These are phyloP conservation scores for Sepiola atlantica DNA, from an alignment of 2,888 invertebrate species.

Conservation along the genomic window DNA sequence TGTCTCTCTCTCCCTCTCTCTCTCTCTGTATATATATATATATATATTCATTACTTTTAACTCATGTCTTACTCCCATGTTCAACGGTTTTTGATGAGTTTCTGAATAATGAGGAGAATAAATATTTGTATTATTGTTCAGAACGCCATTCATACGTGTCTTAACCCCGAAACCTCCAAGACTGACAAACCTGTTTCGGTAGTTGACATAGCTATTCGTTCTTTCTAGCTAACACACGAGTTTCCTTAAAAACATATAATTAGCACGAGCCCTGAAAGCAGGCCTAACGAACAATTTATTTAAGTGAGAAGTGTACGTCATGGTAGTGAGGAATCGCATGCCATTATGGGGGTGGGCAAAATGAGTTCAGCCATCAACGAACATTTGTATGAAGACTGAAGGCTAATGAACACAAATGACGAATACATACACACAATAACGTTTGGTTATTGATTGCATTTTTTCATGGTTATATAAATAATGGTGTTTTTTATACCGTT, in stretches of 20 bases:
- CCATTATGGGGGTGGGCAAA: not conserved
- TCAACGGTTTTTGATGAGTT: not conserved
- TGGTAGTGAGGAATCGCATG: not conserved
- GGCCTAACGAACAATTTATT: constrained; percentile 4
- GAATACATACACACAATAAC: too few species aligned
- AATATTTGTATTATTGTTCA: not conserved
- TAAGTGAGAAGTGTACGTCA: not conserved
- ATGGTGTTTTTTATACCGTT: too few species aligned
- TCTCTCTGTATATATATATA: too few species aligned
- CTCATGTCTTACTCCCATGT: not conserved
- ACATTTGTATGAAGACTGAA: too few species aligned
- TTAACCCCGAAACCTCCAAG: not conserved
- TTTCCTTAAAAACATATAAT: not conserved
- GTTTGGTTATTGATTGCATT: too few species aligned
- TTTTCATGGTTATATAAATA: too few species aligned
- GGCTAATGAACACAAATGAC: too few species aligned
- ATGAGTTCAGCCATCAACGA: not conserved
- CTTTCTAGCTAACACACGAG: not conserved
- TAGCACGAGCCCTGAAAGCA: not conserved
- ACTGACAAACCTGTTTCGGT: not conserved
- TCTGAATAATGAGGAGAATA: not conserved
- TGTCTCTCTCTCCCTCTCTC: too few species aligned
- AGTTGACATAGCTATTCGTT: not conserved
- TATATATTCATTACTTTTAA: too few species aligned
- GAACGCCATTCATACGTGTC: not conserved